Evolutionary conservation across 2,797 vertebrate species (phyloP).

Genomic region (Diplodus sargus): DNA sequence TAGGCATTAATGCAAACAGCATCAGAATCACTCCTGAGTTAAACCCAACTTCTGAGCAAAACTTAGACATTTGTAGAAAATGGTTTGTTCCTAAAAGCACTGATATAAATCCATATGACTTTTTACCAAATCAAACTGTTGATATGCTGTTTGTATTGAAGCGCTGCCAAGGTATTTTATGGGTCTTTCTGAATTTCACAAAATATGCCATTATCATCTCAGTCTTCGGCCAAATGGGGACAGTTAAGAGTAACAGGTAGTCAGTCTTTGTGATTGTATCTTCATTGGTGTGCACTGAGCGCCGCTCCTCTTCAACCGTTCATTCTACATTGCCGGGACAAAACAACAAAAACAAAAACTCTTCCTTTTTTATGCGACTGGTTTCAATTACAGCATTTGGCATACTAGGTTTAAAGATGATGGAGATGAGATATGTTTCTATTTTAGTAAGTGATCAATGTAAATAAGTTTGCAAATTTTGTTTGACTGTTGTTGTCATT

Average conservation of each 20-base stretch:
- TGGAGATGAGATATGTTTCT: conserved; percentile 46
- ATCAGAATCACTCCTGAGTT: conserved; percentile 12
- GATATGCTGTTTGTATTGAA: conserved; percentile 63
- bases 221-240: conserved; percentile 37
- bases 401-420: conserved; percentile 16
- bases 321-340: conserved; percentile 28
- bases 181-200: conserved; percentile 46
- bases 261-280: conserved; percentile 55
- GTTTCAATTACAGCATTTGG: conserved; percentile 35
- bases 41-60: conserved; percentile 2
- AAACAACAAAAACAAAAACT: conserved; percentile 23
- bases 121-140: conserved; percentile 47
- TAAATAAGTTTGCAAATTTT: conserved; percentile 72
- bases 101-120: neutral
- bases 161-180: conserved; percentile 42
- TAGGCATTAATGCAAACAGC: conserved; percentile 47
- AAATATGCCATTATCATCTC: conserved; percentile 21
- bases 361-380: conserved; percentile 25
- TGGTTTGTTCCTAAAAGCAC: conserved; percentile 30
- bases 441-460: conserved; percentile 68
- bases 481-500: conserved; percentile 57
- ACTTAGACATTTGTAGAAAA: conserved; percentile 30
- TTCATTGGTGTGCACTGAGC: conserved; percentile 45
- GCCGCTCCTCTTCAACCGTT: conserved; percentile 36
- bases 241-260: conserved; percentile 31